phyloP scores from a whole-genome alignment of 2,888 invertebrate genomes.

The Rosalia funebris region DNA sequence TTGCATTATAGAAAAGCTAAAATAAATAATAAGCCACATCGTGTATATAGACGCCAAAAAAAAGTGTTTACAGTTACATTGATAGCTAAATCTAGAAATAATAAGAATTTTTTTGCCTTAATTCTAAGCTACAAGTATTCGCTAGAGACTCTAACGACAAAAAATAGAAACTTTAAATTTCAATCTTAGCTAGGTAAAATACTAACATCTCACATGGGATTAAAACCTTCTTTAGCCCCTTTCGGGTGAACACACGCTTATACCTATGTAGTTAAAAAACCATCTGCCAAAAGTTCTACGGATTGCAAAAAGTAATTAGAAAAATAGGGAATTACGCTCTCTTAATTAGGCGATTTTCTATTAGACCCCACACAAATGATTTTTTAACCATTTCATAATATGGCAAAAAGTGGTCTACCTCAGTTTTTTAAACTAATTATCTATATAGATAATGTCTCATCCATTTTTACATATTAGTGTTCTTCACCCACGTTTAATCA shows the following conservation, averaged over 20 bases:
- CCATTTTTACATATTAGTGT: not conserved
- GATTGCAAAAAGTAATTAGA: slow-evolving; percentile 28
- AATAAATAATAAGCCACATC: slow-evolving; percentile 43
- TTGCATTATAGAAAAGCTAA: slow-evolving; percentile 38
- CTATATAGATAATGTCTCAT: slow-evolving; percentile 5
- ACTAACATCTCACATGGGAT: slow-evolving; percentile 25
- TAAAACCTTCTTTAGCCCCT: not conserved
- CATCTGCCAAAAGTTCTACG: slow-evolving; percentile 13
- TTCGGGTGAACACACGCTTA: slow-evolving; percentile 8
- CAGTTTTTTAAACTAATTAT: not conserved
- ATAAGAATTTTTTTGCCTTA: slow-evolving; percentile 30
- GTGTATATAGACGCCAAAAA: slow-evolving; percentile 37
- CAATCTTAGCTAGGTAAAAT: slow-evolving; percentile 31
- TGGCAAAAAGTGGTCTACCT: slow-evolving; percentile 23
- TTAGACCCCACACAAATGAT: slow-evolving; percentile 21
- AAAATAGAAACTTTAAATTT: slow-evolving; percentile 32
- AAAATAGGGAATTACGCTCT: slow-evolving; percentile 31
- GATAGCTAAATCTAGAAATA: slow-evolving; percentile 33
- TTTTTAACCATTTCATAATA: slow-evolving; percentile 23
- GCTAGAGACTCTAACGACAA: slow-evolving; percentile 27
- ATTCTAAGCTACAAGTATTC: slow-evolving; percentile 27
- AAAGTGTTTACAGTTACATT: slow-evolving; percentile 19
- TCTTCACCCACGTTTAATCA: slow-evolving; percentile 5
- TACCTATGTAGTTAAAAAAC: slow-evolving; percentile 29
- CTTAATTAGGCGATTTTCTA: slow-evolving; percentile 14